A percentile compares a stretch with the other conserved stretches of the same genome.
Evolutionary conservation across 2,113 vertebrate genomes (phyloP).

Genomic region (Sapajus apella): DNA sequence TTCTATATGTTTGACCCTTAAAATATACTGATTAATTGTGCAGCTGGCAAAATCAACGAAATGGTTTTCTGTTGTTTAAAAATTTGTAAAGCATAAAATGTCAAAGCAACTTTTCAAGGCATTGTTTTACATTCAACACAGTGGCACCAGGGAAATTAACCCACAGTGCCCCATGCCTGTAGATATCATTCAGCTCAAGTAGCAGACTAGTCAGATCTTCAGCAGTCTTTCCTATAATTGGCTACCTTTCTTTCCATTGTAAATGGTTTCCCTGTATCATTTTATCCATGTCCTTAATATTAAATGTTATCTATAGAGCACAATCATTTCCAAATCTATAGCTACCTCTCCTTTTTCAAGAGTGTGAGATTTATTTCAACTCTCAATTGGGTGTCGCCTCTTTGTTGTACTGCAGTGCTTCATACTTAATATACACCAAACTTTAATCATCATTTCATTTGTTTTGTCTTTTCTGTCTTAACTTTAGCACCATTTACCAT

Average conservation of each 20-base stretch:
- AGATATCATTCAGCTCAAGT: not conserved
- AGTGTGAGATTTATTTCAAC: not conserved
- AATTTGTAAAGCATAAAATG: not conserved
- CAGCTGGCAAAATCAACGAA: not conserved
- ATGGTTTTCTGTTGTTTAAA: not conserved
- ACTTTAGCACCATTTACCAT: not conserved
- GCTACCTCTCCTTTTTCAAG: not conserved
- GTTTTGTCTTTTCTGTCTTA: not conserved
- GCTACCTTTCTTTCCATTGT: not conserved
- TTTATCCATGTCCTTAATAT: not conserved
- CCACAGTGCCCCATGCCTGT: not conserved
- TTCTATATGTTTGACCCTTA: slow-evolving; percentile 1
- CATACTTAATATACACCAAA: not conserved
- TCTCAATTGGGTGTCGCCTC: not conserved
- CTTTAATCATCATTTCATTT: not conserved
- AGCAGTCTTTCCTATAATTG: not conserved
- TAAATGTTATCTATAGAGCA: not conserved
- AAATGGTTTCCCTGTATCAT: not conserved
- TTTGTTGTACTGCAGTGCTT: not conserved
- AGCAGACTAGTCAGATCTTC: not conserved
- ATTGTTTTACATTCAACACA: not conserved
- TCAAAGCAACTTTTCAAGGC: not conserved
- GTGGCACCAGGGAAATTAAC: not conserved
- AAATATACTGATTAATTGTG: not conserved
- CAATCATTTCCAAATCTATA: not conserved